Evolutionary conservation across 2,797 vertebrate genomes (phyloP).

Genomic region (Peromyscus nudipes): DNA sequence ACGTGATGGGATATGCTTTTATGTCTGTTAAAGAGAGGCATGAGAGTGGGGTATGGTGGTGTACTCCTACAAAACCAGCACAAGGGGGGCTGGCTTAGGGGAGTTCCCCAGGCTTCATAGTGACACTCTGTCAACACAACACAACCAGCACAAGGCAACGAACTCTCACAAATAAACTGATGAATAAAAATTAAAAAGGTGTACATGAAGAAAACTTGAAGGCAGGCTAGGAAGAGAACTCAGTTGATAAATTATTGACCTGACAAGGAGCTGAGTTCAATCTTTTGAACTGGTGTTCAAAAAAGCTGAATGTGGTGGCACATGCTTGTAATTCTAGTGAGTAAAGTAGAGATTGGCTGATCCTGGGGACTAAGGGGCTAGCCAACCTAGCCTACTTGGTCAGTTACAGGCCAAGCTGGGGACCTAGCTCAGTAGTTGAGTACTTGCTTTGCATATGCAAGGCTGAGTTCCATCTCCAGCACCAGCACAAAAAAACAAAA

Average conservation of each 20-base stretch:
- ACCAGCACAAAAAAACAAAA: background rate
- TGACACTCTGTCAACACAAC: background rate
- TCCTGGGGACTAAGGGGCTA: background rate
- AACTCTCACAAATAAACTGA: background rate
- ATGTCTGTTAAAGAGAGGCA: conserved; percentile 49
- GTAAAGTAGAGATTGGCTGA: background rate
- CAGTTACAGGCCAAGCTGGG: background rate
- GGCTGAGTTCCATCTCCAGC: background rate
- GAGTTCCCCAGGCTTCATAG: background rate
- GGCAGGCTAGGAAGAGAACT: background rate
- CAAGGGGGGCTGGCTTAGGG: background rate
- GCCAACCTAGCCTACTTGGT: background rate
- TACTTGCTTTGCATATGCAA: background rate
- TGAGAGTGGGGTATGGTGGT: background rate
- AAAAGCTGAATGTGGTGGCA: background rate
- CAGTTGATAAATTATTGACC: background rate
- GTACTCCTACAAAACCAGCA: background rate
- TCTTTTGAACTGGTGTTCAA: background rate
- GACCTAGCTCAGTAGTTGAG: background rate
- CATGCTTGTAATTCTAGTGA: background rate
- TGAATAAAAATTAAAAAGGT: conserved; percentile 16
- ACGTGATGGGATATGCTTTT: conserved; percentile 27
- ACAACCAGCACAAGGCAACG: background rate
- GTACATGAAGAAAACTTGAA: conserved; percentile 1
- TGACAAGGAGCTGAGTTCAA: background rate